Evolutionary conservation across 2,888 invertebrate genomes (phyloP), one percentile per base, ranked within the genome.

Genomic region (Tetranychus truncatus): DNA sequence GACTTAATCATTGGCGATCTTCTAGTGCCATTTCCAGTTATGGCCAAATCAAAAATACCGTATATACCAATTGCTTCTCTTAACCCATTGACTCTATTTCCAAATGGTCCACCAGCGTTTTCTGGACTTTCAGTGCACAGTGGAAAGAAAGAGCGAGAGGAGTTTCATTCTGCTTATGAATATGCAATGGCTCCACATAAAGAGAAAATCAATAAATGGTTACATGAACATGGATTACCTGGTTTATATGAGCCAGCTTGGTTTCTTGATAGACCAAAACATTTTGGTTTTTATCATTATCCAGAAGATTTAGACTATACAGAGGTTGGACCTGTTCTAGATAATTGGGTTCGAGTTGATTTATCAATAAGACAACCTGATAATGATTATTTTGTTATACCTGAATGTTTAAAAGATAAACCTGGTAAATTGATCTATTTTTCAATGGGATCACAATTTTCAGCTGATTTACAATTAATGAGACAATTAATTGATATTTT

Each of bases 351-450:
- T 69, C 34, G 69, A 69, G 69, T 69, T 69, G 69, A 69, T n/a
- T 20, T 24, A 69, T 69, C 21, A 20, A 11, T 69, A 7, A 18
- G 69, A 69, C 11, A 69, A 24, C 69, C 69, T 24, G 69, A 69
- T 69, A 21, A 11, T 21, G 69, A 72, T 24, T n/a, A 72, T 8
- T 72, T 72, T 45, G 45, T 24, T 24, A 6, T 72, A 44, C 72
- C 72, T 0, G 72, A 44, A 11, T 45, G 20, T 9, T 34, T 72
- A 9, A 45, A 11, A 3, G 15, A 44, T 44, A 45, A n/a, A n/a
- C 44, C 75, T 3, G 75, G 75, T 65, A 75, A 75, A 71, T 74
- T 74, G 67, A 74, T 75, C 21, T 74, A 71, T 44, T 45, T 75
- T 44, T 75, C 75, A 18, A 44, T 75, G 67, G 75, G 75, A 4